Percentiles rank a stretch among this genome's conserved stretches.
phyloP scores from a whole-genome alignment of 2,888 invertebrate species.

The Meiosimyza decipiens region DNA sequence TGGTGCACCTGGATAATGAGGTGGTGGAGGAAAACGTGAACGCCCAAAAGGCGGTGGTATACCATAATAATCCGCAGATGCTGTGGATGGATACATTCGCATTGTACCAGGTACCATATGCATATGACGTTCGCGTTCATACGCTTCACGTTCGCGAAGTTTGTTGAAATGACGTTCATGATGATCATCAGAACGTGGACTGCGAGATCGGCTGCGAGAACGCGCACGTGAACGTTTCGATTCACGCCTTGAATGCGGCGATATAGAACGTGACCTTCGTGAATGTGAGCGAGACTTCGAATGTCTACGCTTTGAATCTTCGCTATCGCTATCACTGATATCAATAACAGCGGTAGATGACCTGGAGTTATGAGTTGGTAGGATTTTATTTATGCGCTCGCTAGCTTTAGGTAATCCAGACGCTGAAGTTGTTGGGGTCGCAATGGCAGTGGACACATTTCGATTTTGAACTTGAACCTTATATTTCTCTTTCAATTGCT shows the following conservation, averaged over 20 bases:
- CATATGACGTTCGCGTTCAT: slow-evolving; percentile 32
- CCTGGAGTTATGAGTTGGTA: background rate
- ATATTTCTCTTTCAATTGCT: slow-evolving; percentile 62
- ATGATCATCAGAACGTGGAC: slow-evolving; percentile 44
- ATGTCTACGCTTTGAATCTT: slow-evolving; percentile 48
- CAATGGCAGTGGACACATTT: slow-evolving; percentile 6
- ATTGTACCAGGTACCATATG: slow-evolving; percentile 8
- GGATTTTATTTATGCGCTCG: slow-evolving; percentile 25
- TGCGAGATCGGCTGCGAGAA: slow-evolving; percentile 38
- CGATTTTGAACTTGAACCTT: slow-evolving; percentile 53
- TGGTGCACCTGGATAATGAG: slow-evolving; percentile 46
- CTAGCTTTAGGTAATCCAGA: slow-evolving; percentile 16
- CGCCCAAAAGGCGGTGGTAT: slow-evolving; percentile 36
- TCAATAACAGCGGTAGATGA: slow-evolving; percentile 52
- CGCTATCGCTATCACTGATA: slow-evolving; percentile 64
- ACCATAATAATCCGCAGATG: slow-evolving; percentile 34
- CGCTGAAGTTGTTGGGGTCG: background rate
- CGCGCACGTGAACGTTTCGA: slow-evolving; percentile 27
- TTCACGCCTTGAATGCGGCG: slow-evolving; percentile 39
- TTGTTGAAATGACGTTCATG: slow-evolving; percentile 24
- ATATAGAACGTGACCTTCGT: slow-evolving; percentile 43
- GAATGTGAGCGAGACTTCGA: slow-evolving; percentile 45
- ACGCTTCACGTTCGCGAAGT: slow-evolving; percentile 25
- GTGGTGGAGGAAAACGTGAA: slow-evolving; percentile 42
- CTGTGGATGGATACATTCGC: slow-evolving; percentile 37